Evolutionary conservation across 2,113 vertebrate species (phyloP).

Genomic region (Zosterops hypoxanthus): DNA sequence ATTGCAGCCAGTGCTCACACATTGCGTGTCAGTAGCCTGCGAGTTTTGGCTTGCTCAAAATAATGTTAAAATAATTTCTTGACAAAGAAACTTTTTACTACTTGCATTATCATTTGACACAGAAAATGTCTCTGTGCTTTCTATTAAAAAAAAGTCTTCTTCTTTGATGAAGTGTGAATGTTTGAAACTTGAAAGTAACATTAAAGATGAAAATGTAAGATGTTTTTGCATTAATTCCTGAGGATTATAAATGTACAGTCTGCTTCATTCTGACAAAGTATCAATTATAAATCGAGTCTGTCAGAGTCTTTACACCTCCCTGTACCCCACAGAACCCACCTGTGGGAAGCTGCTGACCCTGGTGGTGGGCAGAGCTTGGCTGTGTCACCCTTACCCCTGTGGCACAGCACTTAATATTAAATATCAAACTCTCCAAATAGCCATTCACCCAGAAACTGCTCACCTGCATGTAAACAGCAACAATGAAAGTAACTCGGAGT

Average conservation of each 20-base stretch:
- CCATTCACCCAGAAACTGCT: not conserved
- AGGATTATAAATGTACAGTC: not conserved
- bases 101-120: not conserved
- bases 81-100: not conserved
- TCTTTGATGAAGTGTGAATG: not conserved
- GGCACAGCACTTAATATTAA: not conserved
- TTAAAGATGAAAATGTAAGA: not conserved
- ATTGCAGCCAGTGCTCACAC: not conserved
- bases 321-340: not conserved
- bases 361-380: not conserved
- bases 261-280: not conserved
- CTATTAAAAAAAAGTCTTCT: not conserved
- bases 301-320: not conserved
- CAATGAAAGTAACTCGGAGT: not conserved
- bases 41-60: not conserved
- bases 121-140: not conserved
- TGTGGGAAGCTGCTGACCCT: not conserved
- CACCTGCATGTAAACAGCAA: not conserved
- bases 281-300: not conserved
- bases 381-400: not conserved
- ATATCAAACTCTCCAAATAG: not conserved
- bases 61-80: not conserved
- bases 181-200: not conserved
- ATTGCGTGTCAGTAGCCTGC: not conserved
- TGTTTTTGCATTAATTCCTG: not conserved